Evolutionary conservation across 2,113 vertebrate species (phyloP).

Genomic region (Mormyrus iriodes): DNA sequence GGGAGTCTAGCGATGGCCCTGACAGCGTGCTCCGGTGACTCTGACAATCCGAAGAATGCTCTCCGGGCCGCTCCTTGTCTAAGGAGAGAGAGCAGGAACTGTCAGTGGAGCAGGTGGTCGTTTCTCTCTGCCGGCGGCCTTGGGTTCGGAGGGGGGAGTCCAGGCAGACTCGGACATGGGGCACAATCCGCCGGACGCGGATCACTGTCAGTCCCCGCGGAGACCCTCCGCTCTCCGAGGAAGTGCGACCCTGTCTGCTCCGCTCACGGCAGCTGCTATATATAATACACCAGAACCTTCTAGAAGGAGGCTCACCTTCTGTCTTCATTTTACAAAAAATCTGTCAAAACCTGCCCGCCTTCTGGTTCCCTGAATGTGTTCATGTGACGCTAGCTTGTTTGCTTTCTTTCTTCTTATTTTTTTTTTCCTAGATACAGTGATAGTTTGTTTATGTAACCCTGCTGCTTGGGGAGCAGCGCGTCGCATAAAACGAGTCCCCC

Average conservation of each 20-base stretch:
- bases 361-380: background rate
- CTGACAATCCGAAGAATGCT: background rate
- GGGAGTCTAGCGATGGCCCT: background rate
- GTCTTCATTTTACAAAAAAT: background rate
- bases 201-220: background rate
- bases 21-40: background rate
- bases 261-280: background rate
- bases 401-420: background rate
- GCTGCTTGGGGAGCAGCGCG: background rate
- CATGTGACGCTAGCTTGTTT: background rate
- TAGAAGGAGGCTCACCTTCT: background rate
- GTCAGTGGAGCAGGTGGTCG: background rate
- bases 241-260: background rate
- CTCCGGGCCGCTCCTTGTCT: background rate
- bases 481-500: background rate
- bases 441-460: background rate
- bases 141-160: background rate
- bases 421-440: background rate
- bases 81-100: background rate
- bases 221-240: background rate
- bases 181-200: background rate
- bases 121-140: background rate
- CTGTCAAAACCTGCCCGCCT: constrained; percentile 1
- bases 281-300: background rate
- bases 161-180: background rate